phyloP scores from a whole-genome alignment of 2,888 invertebrate genomes.

The Conomelus anceps region DNA sequence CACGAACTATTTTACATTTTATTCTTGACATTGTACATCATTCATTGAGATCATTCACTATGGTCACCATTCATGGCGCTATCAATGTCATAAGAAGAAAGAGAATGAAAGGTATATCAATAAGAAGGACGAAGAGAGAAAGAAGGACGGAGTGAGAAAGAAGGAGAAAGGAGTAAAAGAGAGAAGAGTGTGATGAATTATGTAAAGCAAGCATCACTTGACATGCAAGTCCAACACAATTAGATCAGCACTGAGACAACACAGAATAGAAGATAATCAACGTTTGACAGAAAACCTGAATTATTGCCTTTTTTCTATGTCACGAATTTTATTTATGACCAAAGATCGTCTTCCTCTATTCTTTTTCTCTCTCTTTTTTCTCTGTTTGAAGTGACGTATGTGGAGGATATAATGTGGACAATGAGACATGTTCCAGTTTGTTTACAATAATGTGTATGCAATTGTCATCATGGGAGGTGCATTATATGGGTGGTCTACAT shows the following conservation, averaged over 20 bases:
- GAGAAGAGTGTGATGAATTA: neutral
- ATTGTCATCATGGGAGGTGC: neutral
- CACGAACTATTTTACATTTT: too few species aligned
- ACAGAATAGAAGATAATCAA: neutral
- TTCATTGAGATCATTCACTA: too few species aligned
- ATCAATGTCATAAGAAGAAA: too few species aligned
- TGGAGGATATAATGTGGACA: neutral
- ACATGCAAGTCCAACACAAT: neutral
- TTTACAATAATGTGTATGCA: neutral
- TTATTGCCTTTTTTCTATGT: neutral
- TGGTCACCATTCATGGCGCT: too few species aligned
- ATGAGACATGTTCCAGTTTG: neutral
- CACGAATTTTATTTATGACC: neutral
- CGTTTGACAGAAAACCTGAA: neutral
- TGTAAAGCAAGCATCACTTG: too few species aligned
- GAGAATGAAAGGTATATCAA: too few species aligned
- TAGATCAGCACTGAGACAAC: neutral
- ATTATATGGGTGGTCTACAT: neutral
- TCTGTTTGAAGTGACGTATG: neutral
- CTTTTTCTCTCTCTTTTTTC: neutral
- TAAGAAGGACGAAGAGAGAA: too few species aligned
- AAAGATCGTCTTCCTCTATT: neutral
- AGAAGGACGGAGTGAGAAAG: too few species aligned
- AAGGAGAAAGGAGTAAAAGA: too few species aligned
- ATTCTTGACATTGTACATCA: too few species aligned